These are phyloP conservation scores for Phoenicopterus ruber DNA, from an alignment of 2,113 vertebrate species.

Conservation along the genomic window DNA sequence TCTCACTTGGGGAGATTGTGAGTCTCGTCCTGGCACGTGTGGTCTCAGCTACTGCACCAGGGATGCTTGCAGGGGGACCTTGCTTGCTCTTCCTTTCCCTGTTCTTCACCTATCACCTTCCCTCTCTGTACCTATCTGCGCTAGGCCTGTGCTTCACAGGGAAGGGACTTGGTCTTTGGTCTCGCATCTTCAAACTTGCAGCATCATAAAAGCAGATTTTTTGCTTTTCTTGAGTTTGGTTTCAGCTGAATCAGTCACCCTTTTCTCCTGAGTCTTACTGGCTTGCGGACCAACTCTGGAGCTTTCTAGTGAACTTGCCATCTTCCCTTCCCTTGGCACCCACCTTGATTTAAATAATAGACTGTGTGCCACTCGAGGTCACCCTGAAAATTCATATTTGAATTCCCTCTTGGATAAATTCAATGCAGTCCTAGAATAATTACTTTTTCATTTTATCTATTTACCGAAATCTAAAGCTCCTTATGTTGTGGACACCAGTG, in stretches of 20 bases:
- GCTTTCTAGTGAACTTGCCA: background rate
- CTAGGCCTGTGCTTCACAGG: background rate
- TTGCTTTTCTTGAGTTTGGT: background rate
- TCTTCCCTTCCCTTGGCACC: background rate
- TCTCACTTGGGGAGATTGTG: background rate
- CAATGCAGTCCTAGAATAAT: background rate
- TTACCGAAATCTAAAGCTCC: background rate
- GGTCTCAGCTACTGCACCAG: background rate
- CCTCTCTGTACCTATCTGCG: background rate
- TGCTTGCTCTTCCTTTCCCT: background rate
- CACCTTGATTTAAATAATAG: background rate
- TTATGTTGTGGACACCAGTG: background rate
- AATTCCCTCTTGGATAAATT: background rate
- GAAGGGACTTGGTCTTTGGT: background rate
- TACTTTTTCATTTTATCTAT: background rate
- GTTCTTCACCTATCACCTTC: background rate
- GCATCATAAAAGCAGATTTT: background rate
- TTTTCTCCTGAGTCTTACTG: background rate
- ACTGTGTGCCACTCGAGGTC: background rate
- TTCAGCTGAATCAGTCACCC: background rate
- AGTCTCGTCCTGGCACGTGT: fast-evolving
- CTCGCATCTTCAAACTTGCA: background rate
- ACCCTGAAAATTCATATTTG: background rate
- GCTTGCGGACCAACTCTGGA: background rate
- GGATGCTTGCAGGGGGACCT: background rate